Percentiles rank a stretch among this genome's conserved stretches.
These are phyloP conservation scores for Acronicta leporina DNA, from an alignment of 2,888 invertebrate genomes.

Conservation along the genomic window DNA sequence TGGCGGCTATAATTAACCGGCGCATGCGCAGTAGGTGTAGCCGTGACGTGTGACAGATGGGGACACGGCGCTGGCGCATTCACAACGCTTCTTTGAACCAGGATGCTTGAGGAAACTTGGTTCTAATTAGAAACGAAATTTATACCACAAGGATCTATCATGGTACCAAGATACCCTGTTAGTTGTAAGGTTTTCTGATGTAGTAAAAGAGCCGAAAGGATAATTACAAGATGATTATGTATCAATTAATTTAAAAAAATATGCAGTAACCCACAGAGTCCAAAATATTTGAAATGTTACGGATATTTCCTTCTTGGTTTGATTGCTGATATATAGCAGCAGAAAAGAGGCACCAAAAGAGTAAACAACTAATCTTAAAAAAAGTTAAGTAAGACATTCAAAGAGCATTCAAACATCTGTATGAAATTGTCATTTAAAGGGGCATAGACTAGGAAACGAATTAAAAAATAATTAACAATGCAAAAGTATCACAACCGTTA, in stretches of 20 bases:
- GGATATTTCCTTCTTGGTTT: too few relatives aligned
- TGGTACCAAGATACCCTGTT: conserved; percentile 44
- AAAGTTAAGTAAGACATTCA: too few relatives aligned
- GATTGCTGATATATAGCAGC: too few relatives aligned
- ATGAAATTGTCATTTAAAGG: not conserved
- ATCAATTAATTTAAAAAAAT: conserved; percentile 31
- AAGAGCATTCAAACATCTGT: too few relatives aligned
- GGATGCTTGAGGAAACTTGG: conserved; percentile 68
- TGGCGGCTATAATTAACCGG: conserved; percentile 77
- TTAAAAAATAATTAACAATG: not conserved
- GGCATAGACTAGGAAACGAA: not conserved
- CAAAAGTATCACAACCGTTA: conserved; percentile 7
- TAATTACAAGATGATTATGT: conserved; percentile 36
- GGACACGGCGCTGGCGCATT: conserved; percentile 80
- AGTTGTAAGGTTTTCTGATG: conserved; percentile 41
- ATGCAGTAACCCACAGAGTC: not conserved
- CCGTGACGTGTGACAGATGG: conserved; percentile 84
- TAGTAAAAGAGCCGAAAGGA: conserved; percentile 21
- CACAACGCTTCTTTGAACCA: conserved; percentile 74
- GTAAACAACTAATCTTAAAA: too few relatives aligned
- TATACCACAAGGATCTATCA: conserved; percentile 70
- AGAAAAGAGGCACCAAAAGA: not conserved
- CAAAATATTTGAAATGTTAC: not conserved
- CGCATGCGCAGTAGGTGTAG: conserved; percentile 72
- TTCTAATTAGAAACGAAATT: conserved; percentile 81